Base-by-base conservation (phyloP, 2,797 vertebrate genomes). In the Platalea minor region DNA sequence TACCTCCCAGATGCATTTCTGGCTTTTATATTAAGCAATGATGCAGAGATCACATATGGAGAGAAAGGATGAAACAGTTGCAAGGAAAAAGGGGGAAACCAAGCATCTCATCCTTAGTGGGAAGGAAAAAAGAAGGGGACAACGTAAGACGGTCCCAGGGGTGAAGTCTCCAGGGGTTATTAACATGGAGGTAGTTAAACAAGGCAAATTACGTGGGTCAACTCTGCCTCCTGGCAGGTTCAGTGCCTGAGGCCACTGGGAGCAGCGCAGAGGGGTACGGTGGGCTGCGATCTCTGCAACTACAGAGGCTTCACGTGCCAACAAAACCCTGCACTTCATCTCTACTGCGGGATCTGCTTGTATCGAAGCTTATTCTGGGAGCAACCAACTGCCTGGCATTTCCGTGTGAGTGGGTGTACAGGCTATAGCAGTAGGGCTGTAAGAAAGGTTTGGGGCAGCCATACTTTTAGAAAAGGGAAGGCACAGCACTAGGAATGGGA, bases 201-300 rank as follows among this genome's bases (percentile, higher is more conserved):
- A 43, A 43, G 19, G 37, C 23, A 37, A 46, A 56, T 63, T 10
- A 37, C 1, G 2, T 0, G 2, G 37, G 26, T 43, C 37, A 63
- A 37, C 48, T 53, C 60, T 29, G 50, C 41, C 41, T 56, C 48
- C 20, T 17, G 63, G 84, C 64, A 60, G 54, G 68, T 8, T 54
- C 3, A 18, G 51, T 39, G 57, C 61, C 56, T 6, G 5, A 46
- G 28, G 67, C 51, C 33, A 45, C 13, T 8, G 33, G 37, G 19
- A 57, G 26, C 50, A 14, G 57, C 3, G 0, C 74, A 45, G 31
- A 2, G 19, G 76, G 57, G 11, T 11, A 51, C 1, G 2, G 53
- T 7, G 53, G 54, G 37, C 77, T 56, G 56, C 4, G 6, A 31
- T 9, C 43, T 31, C 63, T 35, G 57, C 33, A 4, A 18, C 73